Percentiles rank a stretch among this genome's conserved stretches.
Evolutionary conservation across 2,888 invertebrate species (phyloP).

Genomic region (Melanargia galathea): DNA sequence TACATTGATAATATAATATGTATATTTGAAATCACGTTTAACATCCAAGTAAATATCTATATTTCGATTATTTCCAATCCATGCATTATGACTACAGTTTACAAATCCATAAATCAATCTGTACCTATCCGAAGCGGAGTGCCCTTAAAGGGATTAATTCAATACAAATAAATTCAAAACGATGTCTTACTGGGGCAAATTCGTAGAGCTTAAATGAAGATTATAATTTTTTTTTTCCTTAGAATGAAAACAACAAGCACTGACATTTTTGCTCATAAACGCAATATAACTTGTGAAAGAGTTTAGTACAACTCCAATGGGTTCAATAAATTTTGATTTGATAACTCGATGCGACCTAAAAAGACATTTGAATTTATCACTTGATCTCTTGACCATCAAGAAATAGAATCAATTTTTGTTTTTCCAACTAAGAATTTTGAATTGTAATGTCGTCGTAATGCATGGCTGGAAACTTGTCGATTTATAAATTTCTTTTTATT

Average conservation of each 20-base stretch:
- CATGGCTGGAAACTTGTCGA: slow-evolving; percentile 12
- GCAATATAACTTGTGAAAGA: not conserved
- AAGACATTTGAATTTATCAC: not conserved
- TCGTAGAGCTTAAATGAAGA: not conserved
- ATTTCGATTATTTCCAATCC: slow-evolving; percentile 29
- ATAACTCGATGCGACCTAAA: not conserved
- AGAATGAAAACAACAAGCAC: not conserved
- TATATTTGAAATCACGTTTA: slow-evolving; percentile 30
- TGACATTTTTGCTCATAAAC: not conserved
- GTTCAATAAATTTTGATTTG: not conserved
- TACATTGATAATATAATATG: slow-evolving; percentile 28
- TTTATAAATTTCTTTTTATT: slow-evolving; percentile 18
- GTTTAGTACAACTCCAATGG: not conserved
- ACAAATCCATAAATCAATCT: not conserved
- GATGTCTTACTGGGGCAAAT: not conserved
- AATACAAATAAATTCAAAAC: slow-evolving; percentile 1
- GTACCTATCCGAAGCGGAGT: too few relatives aligned
- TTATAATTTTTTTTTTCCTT: too few relatives aligned
- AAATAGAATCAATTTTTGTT: too few relatives aligned
- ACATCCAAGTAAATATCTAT: slow-evolving; percentile 33
- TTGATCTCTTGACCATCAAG: not conserved
- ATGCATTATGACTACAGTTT: not conserved
- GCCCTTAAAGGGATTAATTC: not conserved
- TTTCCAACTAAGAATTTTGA: too few relatives aligned
- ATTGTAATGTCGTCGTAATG: not conserved